phyloP scores from a whole-genome alignment of 2,888 invertebrate species.

The Apodemia hepburni region DNA sequence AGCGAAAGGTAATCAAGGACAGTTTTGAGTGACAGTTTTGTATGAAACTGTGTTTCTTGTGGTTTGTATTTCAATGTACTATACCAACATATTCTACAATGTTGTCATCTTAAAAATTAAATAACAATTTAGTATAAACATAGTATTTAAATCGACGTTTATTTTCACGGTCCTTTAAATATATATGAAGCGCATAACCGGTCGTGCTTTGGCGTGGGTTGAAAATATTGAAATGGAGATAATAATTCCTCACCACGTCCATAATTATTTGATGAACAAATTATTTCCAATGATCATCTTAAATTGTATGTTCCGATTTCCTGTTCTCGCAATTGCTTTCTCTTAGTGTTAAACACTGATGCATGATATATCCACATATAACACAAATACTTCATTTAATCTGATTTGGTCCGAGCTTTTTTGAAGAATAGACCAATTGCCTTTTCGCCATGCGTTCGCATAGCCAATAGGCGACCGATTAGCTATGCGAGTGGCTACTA shows the following conservation, averaged over 20 bases:
- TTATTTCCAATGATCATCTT: slow-evolving; percentile 9
- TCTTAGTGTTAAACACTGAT: not conserved
- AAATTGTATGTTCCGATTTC: slow-evolving; percentile 13
- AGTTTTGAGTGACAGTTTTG: too few species aligned
- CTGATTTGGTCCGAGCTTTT: too few species aligned
- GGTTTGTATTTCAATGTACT: too few species aligned
- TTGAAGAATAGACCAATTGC: too few species aligned
- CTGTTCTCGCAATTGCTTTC: slow-evolving; percentile 8
- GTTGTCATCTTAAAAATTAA: too few species aligned
- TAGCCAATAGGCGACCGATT: too few species aligned
- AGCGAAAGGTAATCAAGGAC: too few species aligned
- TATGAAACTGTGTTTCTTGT: too few species aligned
- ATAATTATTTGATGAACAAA: slow-evolving; percentile 11
- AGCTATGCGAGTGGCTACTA: too few species aligned
- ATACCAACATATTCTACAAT: too few species aligned
- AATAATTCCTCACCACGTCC: slow-evolving; percentile 6
- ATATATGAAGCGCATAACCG: not conserved
- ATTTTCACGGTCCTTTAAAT: slow-evolving; percentile 5
- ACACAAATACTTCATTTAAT: too few species aligned
- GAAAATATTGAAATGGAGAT: slow-evolving; percentile 8
- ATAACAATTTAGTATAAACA: not conserved
- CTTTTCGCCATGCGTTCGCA: too few species aligned
- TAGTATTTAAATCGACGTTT: slow-evolving; percentile 2
- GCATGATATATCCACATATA: not conserved
- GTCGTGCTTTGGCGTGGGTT: slow-evolving; percentile 4